Conservation (phyloP, 2,113 vertebrate genomes). For the pig (Sus scrofa) region T2T-Sscrofa CM000817.6:158850001-158850500, state of each 20-base stretch:
- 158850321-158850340: not conserved
- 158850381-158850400: not conserved
- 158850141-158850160: slow-evolving; percentile 12
- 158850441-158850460: not conserved
- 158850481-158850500: not conserved
- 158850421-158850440: not conserved
- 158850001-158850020: not conserved
- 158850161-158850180: slow-evolving; percentile 51
- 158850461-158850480: not conserved
- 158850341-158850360: not conserved
- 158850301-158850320: not conserved
- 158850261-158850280: not conserved
- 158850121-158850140: slow-evolving; percentile 58
- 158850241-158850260: slow-evolving; percentile 10
- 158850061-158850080: slow-evolving; percentile 9
- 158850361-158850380: not conserved
- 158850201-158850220: not conserved
- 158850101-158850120: slow-evolving; percentile 42
- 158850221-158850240: not conserved
- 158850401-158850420: not conserved
- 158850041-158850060: not conserved
- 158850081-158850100: slow-evolving; percentile 27
- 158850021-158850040: not conserved
- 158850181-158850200: not conserved
- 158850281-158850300: not conserved